phyloP scores from a whole-genome alignment of 2,113 vertebrate species.

The Malaclemys terrapin region DNA sequence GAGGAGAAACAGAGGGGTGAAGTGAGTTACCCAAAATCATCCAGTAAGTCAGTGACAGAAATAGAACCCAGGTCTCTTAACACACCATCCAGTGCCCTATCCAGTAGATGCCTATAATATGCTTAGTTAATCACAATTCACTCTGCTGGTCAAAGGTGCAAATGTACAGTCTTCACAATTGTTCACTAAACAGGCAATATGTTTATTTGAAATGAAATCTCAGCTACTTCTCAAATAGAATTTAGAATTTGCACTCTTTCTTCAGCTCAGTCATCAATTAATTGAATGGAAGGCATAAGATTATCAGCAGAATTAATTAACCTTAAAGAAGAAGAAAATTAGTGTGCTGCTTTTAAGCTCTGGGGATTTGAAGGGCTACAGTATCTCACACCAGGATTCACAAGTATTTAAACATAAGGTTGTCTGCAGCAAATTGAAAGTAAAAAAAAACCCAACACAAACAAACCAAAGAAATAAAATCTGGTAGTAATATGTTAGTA shows the following conservation, averaged over 20 bases:
- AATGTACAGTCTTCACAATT: not conserved
- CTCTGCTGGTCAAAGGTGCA: not conserved
- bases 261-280: conserved; percentile 34
- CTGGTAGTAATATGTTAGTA: not conserved
- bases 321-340: not conserved
- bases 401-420: conserved; percentile 24
- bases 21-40: not conserved
- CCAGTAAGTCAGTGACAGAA: not conserved
- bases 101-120: not conserved
- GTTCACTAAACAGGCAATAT: not conserved
- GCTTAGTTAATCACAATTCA: not conserved
- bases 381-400: not conserved
- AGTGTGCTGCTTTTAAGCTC: conserved; percentile 32
- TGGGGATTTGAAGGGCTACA: conserved; percentile 30
- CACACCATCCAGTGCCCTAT: not conserved
- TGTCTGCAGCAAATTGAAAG: not conserved
- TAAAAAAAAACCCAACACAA: not conserved
- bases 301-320: conserved; percentile 49
- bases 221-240: not conserved
- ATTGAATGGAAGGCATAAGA: conserved; percentile 54
- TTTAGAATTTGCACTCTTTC: conserved; percentile 9
- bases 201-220: not conserved
- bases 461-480: not conserved
- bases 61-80: not conserved
- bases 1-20: not conserved